Evolutionary conservation across 2,888 invertebrate genomes (phyloP), one percentile per base, ranked within the genome.

Genomic region (Pheosia tremula): DNA sequence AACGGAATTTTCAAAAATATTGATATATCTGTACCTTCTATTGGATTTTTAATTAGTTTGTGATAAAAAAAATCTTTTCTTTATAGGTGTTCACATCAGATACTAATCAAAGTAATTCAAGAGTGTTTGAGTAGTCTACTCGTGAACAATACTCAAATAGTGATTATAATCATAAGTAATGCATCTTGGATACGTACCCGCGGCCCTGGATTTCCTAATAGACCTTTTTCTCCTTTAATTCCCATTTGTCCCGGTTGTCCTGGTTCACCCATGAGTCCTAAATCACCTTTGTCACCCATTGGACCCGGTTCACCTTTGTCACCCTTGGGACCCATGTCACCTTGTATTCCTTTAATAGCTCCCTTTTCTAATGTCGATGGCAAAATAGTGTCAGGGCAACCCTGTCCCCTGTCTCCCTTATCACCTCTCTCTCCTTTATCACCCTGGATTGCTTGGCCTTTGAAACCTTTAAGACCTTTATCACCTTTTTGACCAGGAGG

Each of bases 181-280:
- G 24, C 24, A 59, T 36, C 57, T 4, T 13, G 58, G 43, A 58
- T 58, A 82, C 87, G 93, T 94, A 98, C 98, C 86, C 97, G 94
- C 74, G 96, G 95, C 66, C 98, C 98, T 43, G 97, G 96, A 60
- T 96, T 95, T 71, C 98, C 98, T 54, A 96, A 95, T 70, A 98
- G 90, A 72, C 98, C 98, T 80, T 98, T 98, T 91, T 98, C 98
- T 77, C 98, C 98, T 84, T 96, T 97, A 71, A 93, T 88, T 58
- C 97, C 97, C 58, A 88, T 71, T 63, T 86, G 84, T 54, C 97
- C 97, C 11, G 95, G 85, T 60, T 94, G 82, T 54, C 98, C 98
- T 73, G 95, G 94, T 73, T 95, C 95, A 60, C 98, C 98, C 68
- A 95, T 94, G 0, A 91, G 87, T 38, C 98, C 98, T 4, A 94